These are phyloP conservation scores for Synanthedon andrenaeformis DNA, from an alignment of 2,888 invertebrate genomes.

Conservation along the genomic window DNA sequence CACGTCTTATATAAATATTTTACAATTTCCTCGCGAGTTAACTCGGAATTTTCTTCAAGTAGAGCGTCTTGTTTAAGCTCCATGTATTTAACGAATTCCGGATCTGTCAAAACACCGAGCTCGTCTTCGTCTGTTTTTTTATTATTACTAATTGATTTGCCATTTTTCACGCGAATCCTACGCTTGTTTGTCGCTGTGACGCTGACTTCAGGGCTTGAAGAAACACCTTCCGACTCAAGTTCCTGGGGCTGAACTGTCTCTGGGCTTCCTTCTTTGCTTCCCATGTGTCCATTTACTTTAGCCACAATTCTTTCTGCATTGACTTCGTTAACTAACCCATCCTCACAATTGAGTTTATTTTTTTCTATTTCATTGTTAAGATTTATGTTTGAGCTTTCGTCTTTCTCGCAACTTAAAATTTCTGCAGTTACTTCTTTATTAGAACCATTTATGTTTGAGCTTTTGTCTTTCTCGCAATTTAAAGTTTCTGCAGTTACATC, in stretches of 20 bases:
- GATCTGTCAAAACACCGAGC: slow-evolving; percentile 20
- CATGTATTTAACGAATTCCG: slow-evolving; percentile 58
- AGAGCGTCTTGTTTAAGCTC: slow-evolving; percentile 54
- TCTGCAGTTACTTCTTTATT: no score
- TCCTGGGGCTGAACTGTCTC: slow-evolving; percentile 9
- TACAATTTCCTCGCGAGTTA: slow-evolving; percentile 48
- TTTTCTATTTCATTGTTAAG: no score
- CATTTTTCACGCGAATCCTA: slow-evolving; percentile 9
- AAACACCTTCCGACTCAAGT: slow-evolving; percentile 19
- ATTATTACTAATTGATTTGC: slow-evolving; percentile 12
- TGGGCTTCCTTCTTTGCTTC: slow-evolving; percentile 1
- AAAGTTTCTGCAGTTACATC: no score
- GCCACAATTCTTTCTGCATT: no score
- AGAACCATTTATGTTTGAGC: no score
- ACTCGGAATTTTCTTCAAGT: slow-evolving; percentile 59
- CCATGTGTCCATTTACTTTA: slow-evolving; percentile 1
- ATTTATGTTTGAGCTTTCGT: no score
- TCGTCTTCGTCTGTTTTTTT: slow-evolving; percentile 6
- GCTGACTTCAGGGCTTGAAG: slow-evolving; percentile 26
- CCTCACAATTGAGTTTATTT: no score
- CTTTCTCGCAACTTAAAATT: no score
- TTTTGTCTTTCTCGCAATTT: no score
- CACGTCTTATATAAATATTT: slow-evolving; percentile 61
- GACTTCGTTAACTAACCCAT: no score
- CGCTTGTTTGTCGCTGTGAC: background rate